Evolutionary conservation across 2,797 vertebrate genomes (phyloP).

Genomic region (Micrastur ruficollis): DNA sequence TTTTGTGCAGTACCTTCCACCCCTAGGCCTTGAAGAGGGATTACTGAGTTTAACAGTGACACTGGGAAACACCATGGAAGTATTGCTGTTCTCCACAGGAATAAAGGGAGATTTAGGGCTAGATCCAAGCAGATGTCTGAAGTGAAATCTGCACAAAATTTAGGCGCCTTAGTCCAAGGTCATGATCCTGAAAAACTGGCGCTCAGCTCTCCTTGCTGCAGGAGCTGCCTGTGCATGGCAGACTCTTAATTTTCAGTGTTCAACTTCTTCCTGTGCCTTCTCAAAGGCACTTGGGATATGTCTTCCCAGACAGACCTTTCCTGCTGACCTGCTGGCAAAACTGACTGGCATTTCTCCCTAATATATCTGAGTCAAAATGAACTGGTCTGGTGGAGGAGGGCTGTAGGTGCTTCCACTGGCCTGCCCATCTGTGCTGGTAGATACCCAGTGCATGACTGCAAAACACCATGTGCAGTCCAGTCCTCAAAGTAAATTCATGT

Average conservation of each 20-base stretch:
- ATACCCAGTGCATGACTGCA: background rate
- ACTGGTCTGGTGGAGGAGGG: background rate
- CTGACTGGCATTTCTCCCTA: background rate
- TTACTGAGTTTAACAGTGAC: background rate
- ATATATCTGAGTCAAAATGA: background rate
- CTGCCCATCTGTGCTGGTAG: background rate
- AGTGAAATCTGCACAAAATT: background rate
- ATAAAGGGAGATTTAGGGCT: background rate
- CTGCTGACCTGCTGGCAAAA: background rate
- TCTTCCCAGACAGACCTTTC: background rate
- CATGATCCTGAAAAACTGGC: background rate
- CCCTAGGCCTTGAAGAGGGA: background rate
- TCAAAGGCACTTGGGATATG: background rate
- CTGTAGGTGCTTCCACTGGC: background rate
- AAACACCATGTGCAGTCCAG: accelerated
- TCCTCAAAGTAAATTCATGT: background rate
- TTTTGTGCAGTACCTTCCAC: background rate
- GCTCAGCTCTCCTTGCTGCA: background rate
- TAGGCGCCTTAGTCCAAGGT: background rate
- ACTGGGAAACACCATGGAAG: background rate
- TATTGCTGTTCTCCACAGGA: background rate
- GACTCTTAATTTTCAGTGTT: background rate
- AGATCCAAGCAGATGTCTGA: background rate
- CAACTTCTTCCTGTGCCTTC: background rate
- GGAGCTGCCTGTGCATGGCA: background rate